Evolutionary conservation across 2,888 invertebrate species (phyloP), one percentile per base, ranked within the genome.

Genomic region (Anthophora plumipes): DNA sequence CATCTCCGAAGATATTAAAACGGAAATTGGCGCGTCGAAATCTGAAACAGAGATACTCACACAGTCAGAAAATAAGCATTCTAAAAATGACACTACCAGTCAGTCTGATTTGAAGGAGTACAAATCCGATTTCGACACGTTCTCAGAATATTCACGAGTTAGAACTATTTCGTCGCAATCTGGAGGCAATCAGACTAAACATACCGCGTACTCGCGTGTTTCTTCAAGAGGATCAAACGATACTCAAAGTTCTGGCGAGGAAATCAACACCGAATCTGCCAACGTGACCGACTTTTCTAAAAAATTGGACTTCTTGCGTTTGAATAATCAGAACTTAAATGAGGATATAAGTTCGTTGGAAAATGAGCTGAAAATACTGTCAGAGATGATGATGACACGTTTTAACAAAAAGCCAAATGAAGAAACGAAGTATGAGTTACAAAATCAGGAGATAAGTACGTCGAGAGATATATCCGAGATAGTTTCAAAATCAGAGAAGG

Each of bases 301-400:
- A 46, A 91, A 91, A 69, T 66, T 92, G 14, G 90, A 91, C 63
- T 89, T 85, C 41, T 79, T 93, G 20, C 91, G 91, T 12, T 63
- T 92, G 52, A 91, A 91, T 71, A 91, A 93, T 64, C 91, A 92
- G 68, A 91, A 92, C 59, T 84, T 93, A 25, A 91, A 90, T 63
- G 90, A 93, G 37, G 91, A 93, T 57, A 92, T 93, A 61, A 91
- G 89, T 64, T 91, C 90, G 9, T 75, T 93, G 1, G 93, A 93
- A 69, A 92, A 92, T 50, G 93, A 93, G 57, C 74, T 93, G 6
- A 91, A 90, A 73, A 89, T 89, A n/a, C 87, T 93, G 14, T 91
- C 92, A 4, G 92, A 93, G 66, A 91, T 93, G 89, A 92, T 93
- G 89, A 92, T 93, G 92, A 90, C 89, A 3, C 90, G 90, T 17